phyloP scores from a whole-genome alignment of 2,797 vertebrate genomes.

The Etheostoma nigrum region DNA sequence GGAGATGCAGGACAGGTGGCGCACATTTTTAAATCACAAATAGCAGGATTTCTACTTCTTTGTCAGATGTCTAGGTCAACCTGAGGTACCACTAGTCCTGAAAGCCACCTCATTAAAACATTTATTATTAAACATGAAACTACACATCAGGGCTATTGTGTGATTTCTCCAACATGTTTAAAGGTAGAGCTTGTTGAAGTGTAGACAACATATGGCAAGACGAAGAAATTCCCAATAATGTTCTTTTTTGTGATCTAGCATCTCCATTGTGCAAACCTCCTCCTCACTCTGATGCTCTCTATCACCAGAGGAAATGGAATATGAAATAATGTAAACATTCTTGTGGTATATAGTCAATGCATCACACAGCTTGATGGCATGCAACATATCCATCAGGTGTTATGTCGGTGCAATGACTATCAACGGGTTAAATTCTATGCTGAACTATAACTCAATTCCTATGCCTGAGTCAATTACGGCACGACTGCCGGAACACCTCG shows the following conservation, averaged over 20 bases:
- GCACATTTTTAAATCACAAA: background rate
- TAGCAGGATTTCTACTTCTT: background rate
- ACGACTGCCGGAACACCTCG: constrained; percentile 40
- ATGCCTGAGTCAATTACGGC: constrained; percentile 40
- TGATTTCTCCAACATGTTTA: background rate
- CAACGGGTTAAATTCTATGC: constrained; percentile 45
- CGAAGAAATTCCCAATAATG: background rate
- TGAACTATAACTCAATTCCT: constrained; percentile 50
- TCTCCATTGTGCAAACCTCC: background rate
- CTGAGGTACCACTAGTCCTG: no score
- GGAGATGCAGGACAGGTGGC: background rate
- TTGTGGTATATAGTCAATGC: constrained; percentile 10
- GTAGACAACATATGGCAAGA: background rate
- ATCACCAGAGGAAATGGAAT: background rate
- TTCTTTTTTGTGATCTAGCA: background rate
- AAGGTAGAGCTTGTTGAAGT: background rate
- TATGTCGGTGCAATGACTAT: constrained; percentile 3
- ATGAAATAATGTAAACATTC: constrained; percentile 11
- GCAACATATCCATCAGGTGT: constrained; percentile 24
- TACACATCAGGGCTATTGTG: background rate
- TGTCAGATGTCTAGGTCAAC: background rate
- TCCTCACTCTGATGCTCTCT: background rate
- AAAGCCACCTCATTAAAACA: no score
- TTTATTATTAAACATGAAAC: background rate
- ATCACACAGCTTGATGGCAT: constrained; percentile 4